These are phyloP conservation scores for Sebastes vulpes DNA, from an alignment of 2,797 vertebrate species.

Conservation along the genomic window DNA sequence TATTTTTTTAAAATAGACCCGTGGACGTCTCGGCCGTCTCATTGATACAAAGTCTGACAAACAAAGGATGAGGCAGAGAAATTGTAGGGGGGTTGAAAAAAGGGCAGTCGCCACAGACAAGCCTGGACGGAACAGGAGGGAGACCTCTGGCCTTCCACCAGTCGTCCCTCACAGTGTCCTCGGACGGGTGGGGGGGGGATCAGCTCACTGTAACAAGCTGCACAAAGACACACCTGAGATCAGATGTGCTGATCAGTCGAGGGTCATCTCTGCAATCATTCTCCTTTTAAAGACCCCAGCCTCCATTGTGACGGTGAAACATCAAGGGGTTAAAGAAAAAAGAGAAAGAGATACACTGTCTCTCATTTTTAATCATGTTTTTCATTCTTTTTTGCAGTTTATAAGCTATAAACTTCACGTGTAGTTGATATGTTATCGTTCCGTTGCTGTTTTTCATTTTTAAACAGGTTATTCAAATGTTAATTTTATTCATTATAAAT, in stretches of 20 bases:
- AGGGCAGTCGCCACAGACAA: slow-evolving; percentile 79
- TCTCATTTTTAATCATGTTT: neutral
- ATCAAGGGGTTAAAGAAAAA: slow-evolving; percentile 14
- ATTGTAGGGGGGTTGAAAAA: slow-evolving; percentile 34
- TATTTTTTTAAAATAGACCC: slow-evolving; percentile 48
- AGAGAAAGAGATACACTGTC: slow-evolving; percentile 3
- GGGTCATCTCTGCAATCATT: slow-evolving; percentile 32
- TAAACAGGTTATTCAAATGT: slow-evolving; percentile 6
- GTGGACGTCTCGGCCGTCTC: slow-evolving; percentile 47
- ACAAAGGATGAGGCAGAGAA: slow-evolving; percentile 71
- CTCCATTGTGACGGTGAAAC: slow-evolving; percentile 35
- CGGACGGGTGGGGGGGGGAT: slow-evolving; percentile 1
- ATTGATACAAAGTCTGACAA: slow-evolving; percentile 62
- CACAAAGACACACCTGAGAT: slow-evolving; percentile 73
- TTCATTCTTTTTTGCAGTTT: neutral
- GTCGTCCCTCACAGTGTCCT: slow-evolving; percentile 39
- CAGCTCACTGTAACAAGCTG: slow-evolving; percentile 56
- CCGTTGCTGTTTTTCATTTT: neutral
- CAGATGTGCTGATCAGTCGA: slow-evolving; percentile 66
- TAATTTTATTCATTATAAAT: neutral
- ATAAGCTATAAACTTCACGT: neutral
- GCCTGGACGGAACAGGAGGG: slow-evolving; percentile 64
- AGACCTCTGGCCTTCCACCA: slow-evolving; percentile 64
- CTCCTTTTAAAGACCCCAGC: slow-evolving; percentile 29
- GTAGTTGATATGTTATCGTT: neutral